Conservation (phyloP, 2,113 vertebrate species). For the Xiphorhynchus elegans region DNA sequence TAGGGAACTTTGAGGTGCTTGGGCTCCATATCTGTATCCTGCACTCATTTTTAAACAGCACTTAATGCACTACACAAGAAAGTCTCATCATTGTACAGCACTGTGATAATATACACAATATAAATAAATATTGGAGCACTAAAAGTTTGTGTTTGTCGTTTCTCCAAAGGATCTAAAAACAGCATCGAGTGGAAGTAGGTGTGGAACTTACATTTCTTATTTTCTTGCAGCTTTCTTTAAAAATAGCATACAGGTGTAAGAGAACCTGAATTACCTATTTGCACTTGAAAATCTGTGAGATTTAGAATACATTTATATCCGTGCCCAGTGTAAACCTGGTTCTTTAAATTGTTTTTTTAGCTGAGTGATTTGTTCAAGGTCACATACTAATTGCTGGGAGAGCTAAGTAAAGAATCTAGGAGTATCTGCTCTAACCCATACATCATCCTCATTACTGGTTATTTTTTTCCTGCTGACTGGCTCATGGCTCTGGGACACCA, state of each 20-base stretch:
- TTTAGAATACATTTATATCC: not conserved
- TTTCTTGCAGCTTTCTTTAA: not conserved
- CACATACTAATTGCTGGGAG: slow-evolving; percentile 17
- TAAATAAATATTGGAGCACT: not conserved
- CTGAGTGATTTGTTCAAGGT: slow-evolving; percentile 33
- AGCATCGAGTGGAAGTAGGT: not conserved
- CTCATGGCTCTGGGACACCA: not conserved
- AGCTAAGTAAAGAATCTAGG: not conserved
- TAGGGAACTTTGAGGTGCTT: not conserved
- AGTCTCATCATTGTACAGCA: not conserved
- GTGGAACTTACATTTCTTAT: not conserved
- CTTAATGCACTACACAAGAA: not conserved
- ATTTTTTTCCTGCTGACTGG: not conserved
- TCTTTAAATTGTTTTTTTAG: not conserved
- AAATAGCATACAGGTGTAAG: not conserved
- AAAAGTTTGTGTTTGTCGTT: not conserved
- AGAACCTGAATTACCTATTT: not conserved
- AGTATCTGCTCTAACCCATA: slow-evolving; percentile 17
- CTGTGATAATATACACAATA: rapidly evolving
- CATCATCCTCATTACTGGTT: slow-evolving; percentile 8
- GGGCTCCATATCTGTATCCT: not conserved
- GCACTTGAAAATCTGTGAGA: not conserved
- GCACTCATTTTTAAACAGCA: not conserved
- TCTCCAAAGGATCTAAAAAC: not conserved
- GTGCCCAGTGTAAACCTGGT: not conserved